Evolutionary conservation across 1,140 invertebrate species (phyloP).

Genomic region (Psix sp.): DNA sequence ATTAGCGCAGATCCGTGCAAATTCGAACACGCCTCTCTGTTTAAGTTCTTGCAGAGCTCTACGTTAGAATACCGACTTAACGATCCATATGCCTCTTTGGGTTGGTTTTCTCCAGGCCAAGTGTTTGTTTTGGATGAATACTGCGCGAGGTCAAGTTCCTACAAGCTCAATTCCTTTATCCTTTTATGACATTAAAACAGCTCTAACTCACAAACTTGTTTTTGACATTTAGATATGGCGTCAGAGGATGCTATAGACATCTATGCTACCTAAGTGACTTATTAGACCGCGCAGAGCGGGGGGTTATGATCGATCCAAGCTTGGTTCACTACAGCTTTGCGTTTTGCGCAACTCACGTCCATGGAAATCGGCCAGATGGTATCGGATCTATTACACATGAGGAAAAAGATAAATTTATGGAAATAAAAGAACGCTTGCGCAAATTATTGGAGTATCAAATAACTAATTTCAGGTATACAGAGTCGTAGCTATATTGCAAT

Average conservation of each 20-base stretch:
- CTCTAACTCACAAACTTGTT: constrained; percentile 7
- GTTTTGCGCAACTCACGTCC: constrained; percentile 98
- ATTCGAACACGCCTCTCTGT: constrained; percentile 95
- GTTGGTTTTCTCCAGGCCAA: constrained; percentile 99
- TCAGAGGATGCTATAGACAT: constrained; percentile 97
- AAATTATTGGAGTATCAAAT: constrained; percentile 98
- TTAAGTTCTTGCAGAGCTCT: constrained; percentile 93
- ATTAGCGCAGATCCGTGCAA: constrained; percentile 98
- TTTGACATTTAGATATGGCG: constrained; percentile 86
- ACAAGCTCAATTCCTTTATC: constrained; percentile 5
- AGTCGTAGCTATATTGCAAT: too few relatives aligned
- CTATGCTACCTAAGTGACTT: constrained; percentile 97
- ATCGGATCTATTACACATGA: constrained; percentile 98
- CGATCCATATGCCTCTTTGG: constrained; percentile 98
- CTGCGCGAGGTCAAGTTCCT: constrained; percentile 89
- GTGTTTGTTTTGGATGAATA: constrained; percentile 99
- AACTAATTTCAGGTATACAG: constrained; percentile 92
- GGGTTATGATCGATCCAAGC: constrained; percentile 97
- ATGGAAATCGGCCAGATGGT: constrained; percentile 96
- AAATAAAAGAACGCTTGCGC: constrained; percentile 96
- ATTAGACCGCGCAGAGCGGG: constrained; percentile 95
- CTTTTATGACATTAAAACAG: too few relatives aligned
- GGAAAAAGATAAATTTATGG: constrained; percentile 98
- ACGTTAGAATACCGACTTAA: constrained; percentile 96
- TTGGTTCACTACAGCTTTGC: constrained; percentile 99